Conservation (phyloP, 2,797 vertebrate species). For the Denticeps clupeoides region DNA sequence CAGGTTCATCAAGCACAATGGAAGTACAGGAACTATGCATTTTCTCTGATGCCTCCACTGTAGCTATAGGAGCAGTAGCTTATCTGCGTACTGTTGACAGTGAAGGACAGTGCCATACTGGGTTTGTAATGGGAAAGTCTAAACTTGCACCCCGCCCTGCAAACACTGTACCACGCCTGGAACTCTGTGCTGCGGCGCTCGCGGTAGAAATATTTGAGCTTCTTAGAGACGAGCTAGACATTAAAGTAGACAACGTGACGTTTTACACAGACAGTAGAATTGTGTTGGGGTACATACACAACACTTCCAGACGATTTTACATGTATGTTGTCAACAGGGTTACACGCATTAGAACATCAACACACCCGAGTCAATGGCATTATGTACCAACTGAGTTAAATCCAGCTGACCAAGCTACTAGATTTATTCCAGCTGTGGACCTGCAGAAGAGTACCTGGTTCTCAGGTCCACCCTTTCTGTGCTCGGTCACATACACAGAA, state of each 20-base stretch:
- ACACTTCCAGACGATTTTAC: constrained; percentile 3
- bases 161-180: constrained; percentile 7
- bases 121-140: constrained; percentile 12
- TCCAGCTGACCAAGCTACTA: constrained; percentile 6
- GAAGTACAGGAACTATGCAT: background rate
- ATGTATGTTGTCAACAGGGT: background rate
- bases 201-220: constrained; percentile 3
- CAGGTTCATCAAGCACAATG: background rate
- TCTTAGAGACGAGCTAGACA: background rate
- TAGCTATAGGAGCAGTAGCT: constrained; percentile 6
- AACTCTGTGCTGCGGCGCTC: constrained; percentile 5
- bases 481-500: too few species aligned
- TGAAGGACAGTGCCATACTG: constrained; percentile 1
- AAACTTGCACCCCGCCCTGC: constrained; percentile 6
- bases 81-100: background rate
- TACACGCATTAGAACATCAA: background rate
- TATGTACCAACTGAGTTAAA: background rate
- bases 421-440: background rate
- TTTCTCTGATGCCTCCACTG: constrained; percentile 2
- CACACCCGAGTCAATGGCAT: background rate
- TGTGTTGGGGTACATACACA: constrained; percentile 12
- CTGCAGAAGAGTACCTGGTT: constrained; percentile 3
- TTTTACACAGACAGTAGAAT: constrained; percentile 13
- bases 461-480: constrained; percentile 3
- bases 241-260: background rate